Conservation (phyloP, 2,797 vertebrate genomes). For the Enteromius mattozi region DNA sequence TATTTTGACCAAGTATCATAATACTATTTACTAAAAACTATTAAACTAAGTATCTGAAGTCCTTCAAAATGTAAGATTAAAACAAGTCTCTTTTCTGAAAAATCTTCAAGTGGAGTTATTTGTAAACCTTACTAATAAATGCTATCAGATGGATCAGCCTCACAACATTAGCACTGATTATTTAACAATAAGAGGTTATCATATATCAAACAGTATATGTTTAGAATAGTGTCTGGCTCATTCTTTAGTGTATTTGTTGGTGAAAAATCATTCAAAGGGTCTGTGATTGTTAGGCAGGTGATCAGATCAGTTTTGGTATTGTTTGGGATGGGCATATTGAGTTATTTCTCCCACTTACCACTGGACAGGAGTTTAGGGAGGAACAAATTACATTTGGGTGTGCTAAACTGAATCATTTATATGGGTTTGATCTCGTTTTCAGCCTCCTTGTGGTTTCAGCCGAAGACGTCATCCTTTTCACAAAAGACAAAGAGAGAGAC, state of each 20-base stretch:
- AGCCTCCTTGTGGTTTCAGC: conserved; percentile 41
- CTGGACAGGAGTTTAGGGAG: conserved; percentile 47
- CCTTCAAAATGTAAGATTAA: too few relatives aligned
- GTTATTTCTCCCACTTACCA: conserved; percentile 37
- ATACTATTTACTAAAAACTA: too few relatives aligned
- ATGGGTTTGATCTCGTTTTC: conserved; percentile 46
- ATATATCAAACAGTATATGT: neutral
- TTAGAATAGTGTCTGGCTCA: neutral
- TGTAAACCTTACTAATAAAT: neutral
- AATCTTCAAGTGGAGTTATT: neutral
- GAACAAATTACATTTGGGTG: conserved; percentile 52
- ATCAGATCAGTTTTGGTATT: conserved; percentile 2
- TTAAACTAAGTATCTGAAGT: too few relatives aligned
- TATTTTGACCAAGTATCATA: too few relatives aligned
- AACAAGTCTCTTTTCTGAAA: neutral
- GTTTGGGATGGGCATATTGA: conserved; percentile 13
- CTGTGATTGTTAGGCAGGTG: neutral
- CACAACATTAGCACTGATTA: neutral
- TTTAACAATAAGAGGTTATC: neutral
- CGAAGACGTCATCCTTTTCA: conserved; percentile 28
- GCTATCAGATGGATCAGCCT: neutral
- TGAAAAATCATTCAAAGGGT: neutral
- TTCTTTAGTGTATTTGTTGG: neutral
- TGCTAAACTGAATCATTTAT: conserved; percentile 57
- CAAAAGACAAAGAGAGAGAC: conserved; percentile 10